These are phyloP conservation scores for Hipposideros armiger DNA, from an alignment of 2,113 vertebrate species.

Conservation along the genomic window DNA sequence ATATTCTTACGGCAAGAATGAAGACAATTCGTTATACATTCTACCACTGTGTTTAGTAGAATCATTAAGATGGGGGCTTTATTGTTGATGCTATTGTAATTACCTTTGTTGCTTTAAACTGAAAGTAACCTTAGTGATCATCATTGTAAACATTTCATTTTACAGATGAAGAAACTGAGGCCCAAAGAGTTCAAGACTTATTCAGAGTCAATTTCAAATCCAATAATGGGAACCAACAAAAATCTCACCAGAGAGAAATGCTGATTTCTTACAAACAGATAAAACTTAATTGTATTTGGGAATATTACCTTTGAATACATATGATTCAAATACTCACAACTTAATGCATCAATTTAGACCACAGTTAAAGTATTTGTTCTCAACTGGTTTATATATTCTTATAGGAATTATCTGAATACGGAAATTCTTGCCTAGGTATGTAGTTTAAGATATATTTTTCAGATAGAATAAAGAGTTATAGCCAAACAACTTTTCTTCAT, in stretches of 20 bases:
- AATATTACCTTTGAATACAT: constrained; percentile 25
- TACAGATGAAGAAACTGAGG: constrained; percentile 31
- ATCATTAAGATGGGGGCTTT: background rate
- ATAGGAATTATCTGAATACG: background rate
- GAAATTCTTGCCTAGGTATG: constrained; percentile 23
- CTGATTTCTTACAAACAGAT: background rate
- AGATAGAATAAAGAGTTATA: background rate
- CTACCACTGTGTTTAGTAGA: background rate
- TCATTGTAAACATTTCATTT: background rate
- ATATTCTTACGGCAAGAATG: background rate
- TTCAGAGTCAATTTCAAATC: constrained; percentile 21
- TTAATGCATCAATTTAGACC: background rate
- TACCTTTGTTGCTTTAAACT: background rate
- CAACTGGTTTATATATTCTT: background rate
- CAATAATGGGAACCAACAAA: background rate
- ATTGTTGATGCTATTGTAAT: background rate
- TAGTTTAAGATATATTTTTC: background rate
- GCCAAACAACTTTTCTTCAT: background rate
- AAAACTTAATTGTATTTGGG: background rate
- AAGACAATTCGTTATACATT: background rate
- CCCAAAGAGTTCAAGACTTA: background rate
- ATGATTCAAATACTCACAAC: background rate
- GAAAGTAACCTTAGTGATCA: constrained; percentile 28
- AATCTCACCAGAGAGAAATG: background rate
- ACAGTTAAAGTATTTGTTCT: constrained; percentile 27